Conservation (phyloP, 2,113 vertebrate genomes). For the Scalopus aquaticus region DNA sequence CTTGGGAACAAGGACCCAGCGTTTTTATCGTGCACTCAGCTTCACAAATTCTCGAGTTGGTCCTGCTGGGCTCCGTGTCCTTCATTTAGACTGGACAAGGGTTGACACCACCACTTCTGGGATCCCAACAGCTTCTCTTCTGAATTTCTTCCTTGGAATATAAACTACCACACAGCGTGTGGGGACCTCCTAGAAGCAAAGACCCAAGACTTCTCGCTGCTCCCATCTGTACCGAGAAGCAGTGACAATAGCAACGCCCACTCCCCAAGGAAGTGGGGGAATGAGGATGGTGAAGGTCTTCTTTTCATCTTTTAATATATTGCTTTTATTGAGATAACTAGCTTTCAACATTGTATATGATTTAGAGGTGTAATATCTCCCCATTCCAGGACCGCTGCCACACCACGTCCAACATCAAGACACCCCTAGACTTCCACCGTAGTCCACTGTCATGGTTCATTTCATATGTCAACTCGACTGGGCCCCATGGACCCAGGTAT, state of each 20-base stretch:
- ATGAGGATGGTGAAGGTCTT: neutral
- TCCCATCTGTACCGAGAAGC: neutral
- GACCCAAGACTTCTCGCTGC: neutral
- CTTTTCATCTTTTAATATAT: too few species aligned
- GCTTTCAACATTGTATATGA: too few species aligned
- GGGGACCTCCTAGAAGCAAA: neutral
- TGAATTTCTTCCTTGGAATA: neutral
- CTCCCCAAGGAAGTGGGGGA: too few species aligned
- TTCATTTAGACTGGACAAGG: neutral
- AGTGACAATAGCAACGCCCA: neutral
- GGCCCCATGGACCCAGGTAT: neutral
- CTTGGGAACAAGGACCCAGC: neutral
- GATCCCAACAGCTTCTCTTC: neutral
- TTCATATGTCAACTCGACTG: neutral
- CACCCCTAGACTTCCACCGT: too few species aligned
- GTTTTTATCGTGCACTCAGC: neutral
- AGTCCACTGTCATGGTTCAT: too few species aligned
- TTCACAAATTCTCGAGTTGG: neutral
- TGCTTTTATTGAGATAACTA: too few species aligned
- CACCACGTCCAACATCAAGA: too few species aligned
- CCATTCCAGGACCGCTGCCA: too few species aligned
- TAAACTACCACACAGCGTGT: neutral
- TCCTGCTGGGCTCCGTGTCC: too few species aligned
- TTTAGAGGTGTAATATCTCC: too few species aligned
- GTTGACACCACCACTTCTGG: neutral